phyloP scores from a whole-genome alignment of 1,140 invertebrate genomes.

The Gyrodactylus bullatarudis region DNA sequence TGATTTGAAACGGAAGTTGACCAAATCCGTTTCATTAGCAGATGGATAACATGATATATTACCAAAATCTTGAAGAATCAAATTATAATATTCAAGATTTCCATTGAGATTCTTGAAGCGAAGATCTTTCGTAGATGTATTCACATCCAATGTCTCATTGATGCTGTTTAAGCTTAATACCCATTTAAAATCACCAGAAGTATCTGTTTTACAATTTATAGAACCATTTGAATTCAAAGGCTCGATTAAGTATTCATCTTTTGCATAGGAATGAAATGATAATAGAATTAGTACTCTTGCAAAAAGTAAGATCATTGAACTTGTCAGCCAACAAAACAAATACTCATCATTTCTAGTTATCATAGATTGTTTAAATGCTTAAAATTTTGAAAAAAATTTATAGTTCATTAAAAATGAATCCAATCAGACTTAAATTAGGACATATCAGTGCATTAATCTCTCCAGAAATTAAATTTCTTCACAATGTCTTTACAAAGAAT shows the following conservation, averaged over 20 bases:
- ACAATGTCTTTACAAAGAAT: constrained; percentile 1
- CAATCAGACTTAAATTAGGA: neutral
- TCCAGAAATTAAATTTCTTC: neutral
- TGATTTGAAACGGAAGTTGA: neutral
- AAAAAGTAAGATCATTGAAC: no score
- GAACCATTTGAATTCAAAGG: neutral
- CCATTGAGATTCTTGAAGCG: neutral
- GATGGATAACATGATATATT: neutral
- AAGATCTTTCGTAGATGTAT: neutral
- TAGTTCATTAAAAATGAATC: neutral
- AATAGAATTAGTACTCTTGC: no score
- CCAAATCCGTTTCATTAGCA: neutral
- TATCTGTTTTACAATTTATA: neutral
- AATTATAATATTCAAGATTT: neutral
- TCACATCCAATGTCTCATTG: neutral
- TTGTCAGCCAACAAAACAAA: no score
- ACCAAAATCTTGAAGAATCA: neutral
- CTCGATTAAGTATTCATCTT: neutral
- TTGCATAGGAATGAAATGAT: neutral
- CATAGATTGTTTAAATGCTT: neutral
- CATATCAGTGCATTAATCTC: neutral
- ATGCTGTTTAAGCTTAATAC: neutral
- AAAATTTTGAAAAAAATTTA: neutral
- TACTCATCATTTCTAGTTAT: no score
- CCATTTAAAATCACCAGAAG: neutral